Base-by-base conservation (phyloP, 2,113 vertebrate genomes). In the Misgurnus mizolepis region DNA sequence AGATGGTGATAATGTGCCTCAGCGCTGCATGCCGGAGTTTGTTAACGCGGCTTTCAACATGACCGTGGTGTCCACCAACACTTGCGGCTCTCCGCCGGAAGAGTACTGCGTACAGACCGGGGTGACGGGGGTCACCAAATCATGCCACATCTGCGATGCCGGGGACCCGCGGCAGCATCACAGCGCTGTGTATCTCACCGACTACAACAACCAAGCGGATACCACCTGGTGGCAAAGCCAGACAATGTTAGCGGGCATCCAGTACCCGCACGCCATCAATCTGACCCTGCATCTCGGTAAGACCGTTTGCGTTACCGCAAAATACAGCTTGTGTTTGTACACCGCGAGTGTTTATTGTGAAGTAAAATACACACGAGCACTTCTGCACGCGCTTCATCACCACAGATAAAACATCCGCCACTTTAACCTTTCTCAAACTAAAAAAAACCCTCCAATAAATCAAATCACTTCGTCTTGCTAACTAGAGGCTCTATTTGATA, bases 201-300 rank as follows among this genome's bases (percentile, higher is more conserved):
- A 98, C 92, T 99, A 98, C 94, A 99, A 98, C 95, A 97, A 95
- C 88, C 97, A 95, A 86, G 96, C 95, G 88, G 96, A 97, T 84
- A 94, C 94, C 89, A 99, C 97, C 92, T 98, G 97, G 97, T 98
- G 97, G 97, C 97, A 99, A 88, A 98, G 97, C 89, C 96, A 96
- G 91, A 98, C 95, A 87, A 99, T 99, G 97, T 90, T 99, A 89
- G 95, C 96, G 1, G 97, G 97, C 61, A 93, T 98, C 91, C 97
- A 99, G 94, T 96, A 97, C 92, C 97, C 97, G 74, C 87, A 82
- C 90, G 85, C 95, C 87, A 97, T 98, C 92, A 98, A 98, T 93
- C 94, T 98, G 88, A 98, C 97, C 49, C 92, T 98, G 85, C 97
- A 98, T 88, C 94, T 98, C 71, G 96, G 97, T 97, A 93, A 95